Evolutionary conservation across 2,797 vertebrate genomes (phyloP), one percentile per base, ranked within the genome.

Genomic region (Muraenolepis orangiensis): DNA sequence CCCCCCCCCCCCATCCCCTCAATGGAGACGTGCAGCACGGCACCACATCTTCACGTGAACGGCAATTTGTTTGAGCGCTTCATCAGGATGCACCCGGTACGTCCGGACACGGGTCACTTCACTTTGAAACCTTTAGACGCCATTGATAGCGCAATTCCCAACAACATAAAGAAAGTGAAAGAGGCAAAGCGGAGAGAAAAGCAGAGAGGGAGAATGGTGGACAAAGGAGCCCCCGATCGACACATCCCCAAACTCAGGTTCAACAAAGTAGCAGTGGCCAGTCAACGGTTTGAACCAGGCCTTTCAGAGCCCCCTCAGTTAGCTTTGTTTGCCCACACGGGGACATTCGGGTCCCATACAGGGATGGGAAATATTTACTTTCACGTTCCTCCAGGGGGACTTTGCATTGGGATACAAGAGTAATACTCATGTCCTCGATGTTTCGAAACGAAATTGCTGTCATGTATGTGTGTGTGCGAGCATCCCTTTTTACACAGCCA

Each of bases 91-190:
- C 80, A 81, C 81, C 81, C 26, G 85, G 86, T 86, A 88, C 87
- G 90, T 84, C 89, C 82, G 57, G 86, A 88, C 89, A 86, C 51
- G 85, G 90, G 90, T 91, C 89, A 91, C 80, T 87, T 88, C 82
- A 87, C 88, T 80, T 78, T 81, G 82, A 84, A 83, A 84, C 85
- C 83, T 85, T 87, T 81, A 79, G 87, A 84, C 83, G 6, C 81
- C 86, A 86, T 82, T 88, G 82, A 88, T 84, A n/a, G 84, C 82
- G 84, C 81, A 88, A 84, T 86, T 86, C 87, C 85, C 85, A 82
- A 72, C 74, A 72, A 72, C 78, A 66, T 87, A 88, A 86, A 91
- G 81, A 85, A 85, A 85, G 78, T 80, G 78, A 67, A 78, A 76
- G 23, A 83, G 81, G 81, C 80, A 85, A 83, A 82, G 84, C 40